A percentile compares a stretch with the other conserved stretches of the same genome.
Evolutionary conservation across 2,113 vertebrate species (phyloP).

Genomic region (Haliaeetus leucogaster): DNA sequence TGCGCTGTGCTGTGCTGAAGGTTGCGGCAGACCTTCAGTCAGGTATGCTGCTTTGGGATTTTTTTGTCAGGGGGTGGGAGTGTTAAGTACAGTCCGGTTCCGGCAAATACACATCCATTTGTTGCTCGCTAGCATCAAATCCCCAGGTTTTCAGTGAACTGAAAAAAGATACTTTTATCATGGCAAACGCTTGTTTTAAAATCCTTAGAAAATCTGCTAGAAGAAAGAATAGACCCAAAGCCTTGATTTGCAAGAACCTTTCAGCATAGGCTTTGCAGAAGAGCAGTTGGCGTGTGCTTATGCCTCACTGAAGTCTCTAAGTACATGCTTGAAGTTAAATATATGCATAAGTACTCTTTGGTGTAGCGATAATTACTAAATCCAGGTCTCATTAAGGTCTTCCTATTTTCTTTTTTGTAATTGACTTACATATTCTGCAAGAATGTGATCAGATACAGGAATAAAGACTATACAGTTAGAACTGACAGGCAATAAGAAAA

Average conservation of each 20-base stretch:
- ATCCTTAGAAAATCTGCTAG: background rate
- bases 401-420: background rate
- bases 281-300: background rate
- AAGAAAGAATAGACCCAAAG: background rate
- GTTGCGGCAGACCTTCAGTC: background rate
- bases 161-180: background rate
- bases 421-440: background rate
- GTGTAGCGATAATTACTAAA: background rate
- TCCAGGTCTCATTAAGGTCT: background rate
- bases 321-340: background rate
- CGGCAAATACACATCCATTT: background rate
- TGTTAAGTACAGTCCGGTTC: background rate
- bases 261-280: background rate
- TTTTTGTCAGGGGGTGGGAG: background rate
- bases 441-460: background rate
- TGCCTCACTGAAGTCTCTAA: background rate
- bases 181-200: background rate
- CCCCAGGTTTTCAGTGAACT: background rate
- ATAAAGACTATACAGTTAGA: background rate
- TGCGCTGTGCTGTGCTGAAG: background rate
- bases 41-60: background rate
- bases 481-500: background rate
- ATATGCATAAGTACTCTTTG: background rate
- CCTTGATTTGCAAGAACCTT: background rate
- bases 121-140: background rate